phyloP scores from a whole-genome alignment of 1,140 invertebrate species.

The Lycorma delicatula region DNA sequence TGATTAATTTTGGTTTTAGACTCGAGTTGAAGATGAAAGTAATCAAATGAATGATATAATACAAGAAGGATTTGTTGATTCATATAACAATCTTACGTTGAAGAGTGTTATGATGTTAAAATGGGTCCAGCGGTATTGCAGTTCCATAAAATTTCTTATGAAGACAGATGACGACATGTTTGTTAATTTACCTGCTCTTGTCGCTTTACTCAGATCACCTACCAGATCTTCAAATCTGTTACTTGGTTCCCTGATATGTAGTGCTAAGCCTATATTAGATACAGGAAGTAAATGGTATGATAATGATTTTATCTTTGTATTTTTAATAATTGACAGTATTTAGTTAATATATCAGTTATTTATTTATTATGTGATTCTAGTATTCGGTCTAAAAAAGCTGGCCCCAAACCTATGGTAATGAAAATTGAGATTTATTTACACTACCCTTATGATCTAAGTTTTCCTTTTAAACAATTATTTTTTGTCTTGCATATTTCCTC shows the following conservation, averaged over 20 bases:
- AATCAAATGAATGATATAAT: conserved; percentile 71
- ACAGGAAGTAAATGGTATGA: conserved; percentile 38
- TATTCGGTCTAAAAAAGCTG: too few species aligned
- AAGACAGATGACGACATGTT: conserved; percentile 83
- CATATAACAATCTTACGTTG: conserved; percentile 86
- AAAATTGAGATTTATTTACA: too few species aligned
- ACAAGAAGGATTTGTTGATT: conserved; percentile 80
- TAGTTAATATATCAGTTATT: not conserved
- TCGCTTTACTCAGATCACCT: conserved; percentile 56
- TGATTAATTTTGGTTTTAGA: too few species aligned
- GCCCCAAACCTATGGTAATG: too few species aligned
- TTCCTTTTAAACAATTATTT: too few species aligned
- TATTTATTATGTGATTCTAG: conserved; percentile 7
- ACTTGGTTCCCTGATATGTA: conserved; percentile 36
- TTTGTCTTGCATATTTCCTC: too few species aligned
- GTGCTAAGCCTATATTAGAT: conserved; percentile 36
- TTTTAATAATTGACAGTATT: conserved; percentile 3
- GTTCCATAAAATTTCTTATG: conserved; percentile 55
- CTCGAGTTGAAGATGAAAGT: conserved; percentile 51
- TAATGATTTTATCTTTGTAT: not conserved
- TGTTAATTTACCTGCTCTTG: conserved; percentile 61
- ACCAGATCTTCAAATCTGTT: conserved; percentile 28
- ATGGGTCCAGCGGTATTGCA: conserved; percentile 60
- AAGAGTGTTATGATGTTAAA: conserved; percentile 82
- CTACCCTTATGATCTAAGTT: too few species aligned